A percentile compares a stretch with the other conserved stretches of the same genome.
phyloP scores from a whole-genome alignment of 2,113 vertebrate species.

The Heterocephalus glaber region DNA sequence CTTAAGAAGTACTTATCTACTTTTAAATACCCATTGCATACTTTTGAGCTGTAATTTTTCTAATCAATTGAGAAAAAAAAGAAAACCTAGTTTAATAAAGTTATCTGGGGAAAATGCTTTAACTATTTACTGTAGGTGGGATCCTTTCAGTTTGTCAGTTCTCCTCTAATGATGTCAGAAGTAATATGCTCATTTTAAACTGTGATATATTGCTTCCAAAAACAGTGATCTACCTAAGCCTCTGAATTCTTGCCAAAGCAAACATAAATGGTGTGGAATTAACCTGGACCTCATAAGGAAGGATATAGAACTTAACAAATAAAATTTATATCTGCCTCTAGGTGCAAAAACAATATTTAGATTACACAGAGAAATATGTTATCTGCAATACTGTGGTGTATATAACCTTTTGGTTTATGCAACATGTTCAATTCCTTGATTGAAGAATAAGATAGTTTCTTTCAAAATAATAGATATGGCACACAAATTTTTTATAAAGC shows the following conservation, averaged over 20 bases:
- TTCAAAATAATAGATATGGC: not conserved
- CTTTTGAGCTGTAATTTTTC: not conserved
- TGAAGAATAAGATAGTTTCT: constrained; percentile 5
- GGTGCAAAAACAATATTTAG: not conserved
- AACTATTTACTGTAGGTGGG: not conserved
- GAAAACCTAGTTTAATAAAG: not conserved
- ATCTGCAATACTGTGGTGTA: not conserved
- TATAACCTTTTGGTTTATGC: not conserved
- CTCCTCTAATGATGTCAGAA: constrained; percentile 6
- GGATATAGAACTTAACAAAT: not conserved
- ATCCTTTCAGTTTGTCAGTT: not conserved
- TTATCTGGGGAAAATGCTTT: not conserved
- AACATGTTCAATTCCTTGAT: not conserved
- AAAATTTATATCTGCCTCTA: not conserved
- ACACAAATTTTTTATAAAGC: not conserved
- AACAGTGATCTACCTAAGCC: not conserved
- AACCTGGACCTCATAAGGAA: not conserved
- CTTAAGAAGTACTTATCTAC: not conserved
- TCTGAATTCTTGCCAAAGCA: not conserved
- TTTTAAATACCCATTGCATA: not conserved
- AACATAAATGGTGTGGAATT: constrained; percentile 1
- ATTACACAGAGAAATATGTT: not conserved
- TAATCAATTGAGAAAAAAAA: not conserved
- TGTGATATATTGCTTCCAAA: not conserved
- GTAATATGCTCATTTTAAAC: not conserved